Conservation (phyloP, 2,797 vertebrate genomes). For the Cetoscarus ocellatus region DNA sequence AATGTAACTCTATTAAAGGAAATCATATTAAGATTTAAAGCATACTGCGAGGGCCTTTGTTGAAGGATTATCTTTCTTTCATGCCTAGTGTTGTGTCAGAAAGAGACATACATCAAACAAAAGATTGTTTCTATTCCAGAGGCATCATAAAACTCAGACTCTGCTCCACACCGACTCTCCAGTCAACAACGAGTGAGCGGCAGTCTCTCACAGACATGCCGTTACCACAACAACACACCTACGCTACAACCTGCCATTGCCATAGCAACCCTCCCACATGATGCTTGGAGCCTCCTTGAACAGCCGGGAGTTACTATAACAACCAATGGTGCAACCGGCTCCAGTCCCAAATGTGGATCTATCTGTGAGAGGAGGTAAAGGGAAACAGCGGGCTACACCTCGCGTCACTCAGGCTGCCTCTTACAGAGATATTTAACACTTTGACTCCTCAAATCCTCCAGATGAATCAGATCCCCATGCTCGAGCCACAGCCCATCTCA, state of each 20-base stretch:
- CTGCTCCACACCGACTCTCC: conserved; percentile 24
- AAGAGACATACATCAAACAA: background rate
- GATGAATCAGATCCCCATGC: conserved; percentile 38
- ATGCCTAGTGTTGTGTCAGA: background rate
- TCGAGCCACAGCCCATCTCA: conserved; percentile 51
- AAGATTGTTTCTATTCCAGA: background rate
- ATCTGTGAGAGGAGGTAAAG: conserved; percentile 13
- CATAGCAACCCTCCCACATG: conserved; percentile 81
- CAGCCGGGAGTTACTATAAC: conserved; percentile 68
- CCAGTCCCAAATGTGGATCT: conserved; percentile 16
- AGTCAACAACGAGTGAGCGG: conserved; percentile 54
- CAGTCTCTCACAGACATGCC: conserved; percentile 39
- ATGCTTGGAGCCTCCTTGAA: conserved; percentile 57
- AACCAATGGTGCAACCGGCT: conserved; percentile 33
- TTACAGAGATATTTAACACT: conserved; percentile 31
- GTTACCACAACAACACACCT: conserved; percentile 80
- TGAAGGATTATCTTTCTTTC: background rate
- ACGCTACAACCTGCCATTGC: conserved; percentile 80
- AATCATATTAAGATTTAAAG: background rate
- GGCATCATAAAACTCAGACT: conserved; percentile 7
- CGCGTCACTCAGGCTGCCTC: conserved; percentile 1
- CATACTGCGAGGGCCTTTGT: background rate
- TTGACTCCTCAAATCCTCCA: conserved; percentile 21
- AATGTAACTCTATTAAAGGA: background rate
- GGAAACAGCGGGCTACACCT: conserved; percentile 6